These are phyloP conservation scores for Wiebesia pumilae DNA, from an alignment of 1,140 invertebrate species.

Conservation along the genomic window DNA sequence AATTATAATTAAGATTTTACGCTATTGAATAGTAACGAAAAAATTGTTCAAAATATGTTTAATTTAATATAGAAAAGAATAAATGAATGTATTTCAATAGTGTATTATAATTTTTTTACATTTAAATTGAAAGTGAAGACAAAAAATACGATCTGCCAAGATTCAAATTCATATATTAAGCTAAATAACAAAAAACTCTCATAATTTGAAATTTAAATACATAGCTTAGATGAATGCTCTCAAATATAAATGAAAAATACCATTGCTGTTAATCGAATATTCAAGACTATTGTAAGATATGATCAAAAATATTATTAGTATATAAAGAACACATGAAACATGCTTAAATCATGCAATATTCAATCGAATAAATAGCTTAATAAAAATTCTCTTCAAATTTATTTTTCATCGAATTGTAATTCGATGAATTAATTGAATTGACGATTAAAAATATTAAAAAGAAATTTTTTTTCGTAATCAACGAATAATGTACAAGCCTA, in stretches of 20 bases:
- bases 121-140: constrained; percentile 22
- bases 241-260: constrained; percentile 18
- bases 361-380: constrained; percentile 32
- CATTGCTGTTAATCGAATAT: constrained; percentile 36
- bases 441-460: no score
- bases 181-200: constrained; percentile 16
- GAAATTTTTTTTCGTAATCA: no score
- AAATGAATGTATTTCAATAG: neutral
- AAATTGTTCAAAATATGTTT: no score
- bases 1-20: no score
- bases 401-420: neutral
- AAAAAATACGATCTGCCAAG: constrained; percentile 12
- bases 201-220: constrained; percentile 46
- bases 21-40: no score
- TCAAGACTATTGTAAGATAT: constrained; percentile 32
- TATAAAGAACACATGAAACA: constrained; percentile 9
- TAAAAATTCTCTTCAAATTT: neutral
- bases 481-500: no score
- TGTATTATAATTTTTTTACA: neutral
- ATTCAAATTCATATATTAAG: constrained; percentile 14
- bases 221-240: constrained; percentile 39
- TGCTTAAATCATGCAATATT: constrained; percentile 41
- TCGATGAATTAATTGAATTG: neutral
- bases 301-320: constrained; percentile 23
- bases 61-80: neutral